These are phyloP conservation scores for Epizoanthus fatuus DNA, from an alignment of 92 coral and sea anemone genomes.

Conservation along the genomic window DNA sequence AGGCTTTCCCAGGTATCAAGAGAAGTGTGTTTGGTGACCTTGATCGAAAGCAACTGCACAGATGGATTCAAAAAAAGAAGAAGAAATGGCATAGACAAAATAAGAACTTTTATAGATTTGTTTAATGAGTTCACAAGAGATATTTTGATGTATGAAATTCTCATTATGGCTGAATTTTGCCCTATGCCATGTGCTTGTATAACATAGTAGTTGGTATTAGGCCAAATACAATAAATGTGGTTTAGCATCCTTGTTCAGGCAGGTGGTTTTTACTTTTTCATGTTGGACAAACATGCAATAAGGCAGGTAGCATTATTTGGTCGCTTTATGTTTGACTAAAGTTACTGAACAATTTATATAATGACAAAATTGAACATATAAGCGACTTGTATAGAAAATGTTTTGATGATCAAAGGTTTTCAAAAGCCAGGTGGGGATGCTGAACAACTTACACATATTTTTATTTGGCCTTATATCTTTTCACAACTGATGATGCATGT, in stretches of 20 bases:
- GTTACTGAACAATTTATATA: constrained; percentile 1
- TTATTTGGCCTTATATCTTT: no score
- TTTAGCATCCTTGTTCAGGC: no score
- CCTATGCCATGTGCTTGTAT: no score
- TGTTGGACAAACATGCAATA: constrained; percentile 9
- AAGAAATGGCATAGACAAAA: constrained; percentile 46
- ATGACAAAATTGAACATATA: constrained; percentile 5
- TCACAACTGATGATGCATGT: no score
- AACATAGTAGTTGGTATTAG: no score
- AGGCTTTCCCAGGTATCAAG: constrained; percentile 36
- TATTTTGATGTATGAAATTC: no score
- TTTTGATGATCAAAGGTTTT: no score
- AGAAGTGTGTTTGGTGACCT: constrained; percentile 44
- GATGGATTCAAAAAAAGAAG: constrained; percentile 47
- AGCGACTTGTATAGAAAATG: not conserved
- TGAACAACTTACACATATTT: no score
- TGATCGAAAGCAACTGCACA: constrained; percentile 51
- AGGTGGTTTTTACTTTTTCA: not conserved
- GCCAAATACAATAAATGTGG: no score
- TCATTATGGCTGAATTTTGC: no score
- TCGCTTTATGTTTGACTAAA: not conserved
- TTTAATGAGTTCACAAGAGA: no score
- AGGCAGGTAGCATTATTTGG: not conserved
- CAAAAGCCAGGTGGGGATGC: no score
- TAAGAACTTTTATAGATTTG: constrained; percentile 34